These are phyloP conservation scores for Spea hammondii DNA, from an alignment of 2,797 vertebrate genomes.

Conservation along the genomic window DNA sequence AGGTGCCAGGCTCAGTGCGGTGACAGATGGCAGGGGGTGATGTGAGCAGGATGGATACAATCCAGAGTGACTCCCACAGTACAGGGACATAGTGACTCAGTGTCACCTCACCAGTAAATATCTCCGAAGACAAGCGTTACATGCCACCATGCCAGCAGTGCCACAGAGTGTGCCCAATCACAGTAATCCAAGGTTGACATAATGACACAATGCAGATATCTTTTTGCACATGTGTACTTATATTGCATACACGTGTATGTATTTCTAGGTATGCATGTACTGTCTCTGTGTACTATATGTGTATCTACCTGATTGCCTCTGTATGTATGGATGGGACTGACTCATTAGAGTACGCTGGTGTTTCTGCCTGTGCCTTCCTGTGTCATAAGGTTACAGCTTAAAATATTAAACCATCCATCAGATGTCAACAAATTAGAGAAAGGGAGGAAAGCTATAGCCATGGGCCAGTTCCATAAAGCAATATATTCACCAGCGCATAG, in stretches of 20 bases:
- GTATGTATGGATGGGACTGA: background rate
- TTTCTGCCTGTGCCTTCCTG: constrained; percentile 12
- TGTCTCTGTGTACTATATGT: background rate
- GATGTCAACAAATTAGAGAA: constrained; percentile 39
- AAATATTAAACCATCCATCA: constrained; percentile 53
- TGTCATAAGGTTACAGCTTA: constrained; percentile 42
- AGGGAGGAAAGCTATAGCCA: constrained; percentile 4
- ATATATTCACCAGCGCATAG: background rate
- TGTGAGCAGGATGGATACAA: constrained; percentile 41
- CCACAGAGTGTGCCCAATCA: background rate
- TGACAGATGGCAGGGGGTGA: constrained; percentile 49
- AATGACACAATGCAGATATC: background rate
- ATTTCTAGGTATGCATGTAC: background rate
- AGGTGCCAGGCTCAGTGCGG: constrained; percentile 36
- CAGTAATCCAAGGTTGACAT: background rate
- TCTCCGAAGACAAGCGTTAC: background rate
- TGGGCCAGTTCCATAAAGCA: constrained; percentile 2
- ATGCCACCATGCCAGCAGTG: background rate
- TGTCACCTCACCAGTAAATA: constrained; percentile 31
- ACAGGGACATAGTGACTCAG: constrained; percentile 38
- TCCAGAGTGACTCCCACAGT: constrained; percentile 42
- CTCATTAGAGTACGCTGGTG: background rate
- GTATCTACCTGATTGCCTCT: background rate
- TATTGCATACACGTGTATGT: background rate
- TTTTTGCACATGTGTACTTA: background rate